Evolutionary conservation across 2,888 invertebrate genomes (phyloP), one percentile per base, ranked within the genome.

Genomic region (Muscina levida): DNA sequence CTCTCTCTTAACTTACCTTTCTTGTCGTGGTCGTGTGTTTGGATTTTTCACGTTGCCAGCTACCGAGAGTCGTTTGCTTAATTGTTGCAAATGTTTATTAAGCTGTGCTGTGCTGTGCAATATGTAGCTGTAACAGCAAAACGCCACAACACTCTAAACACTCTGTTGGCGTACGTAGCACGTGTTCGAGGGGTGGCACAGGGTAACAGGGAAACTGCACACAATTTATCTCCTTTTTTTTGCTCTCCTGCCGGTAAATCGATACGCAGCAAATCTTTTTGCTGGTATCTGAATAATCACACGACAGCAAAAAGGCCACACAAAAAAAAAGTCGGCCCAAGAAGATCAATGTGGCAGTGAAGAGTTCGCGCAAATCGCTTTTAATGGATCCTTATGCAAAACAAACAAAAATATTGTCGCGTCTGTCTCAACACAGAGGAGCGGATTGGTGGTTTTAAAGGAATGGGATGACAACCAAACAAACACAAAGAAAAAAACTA

Each of bases 151-250:
- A 59, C 59, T n/a, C n/a, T n/a, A n/a, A n/a, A n/a, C n/a, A n/a
- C n/a, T n/a, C n/a, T n/a, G 13, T 59, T 10, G 11, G 22, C 22
- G 22, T 6, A 53, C 2, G 19, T 26, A 56, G 81, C 81, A 81
- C 80, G 74, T 81, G 81, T 81, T 74, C 51, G 26, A 31, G n/a
- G 59, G 19, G n/a, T n/a, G n/a, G n/a, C n/a, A n/a, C n/a, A n/a
- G n/a, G 1, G 1, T 15, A 19, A 53, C 26, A 56, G 53, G 37
- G 19, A 44, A n/a, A 26, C 51, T 56, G 53, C 56, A 44, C 68
- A 81, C 80, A 81, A 81, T 81, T 81, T 77, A 81, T 81, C 81
- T 77, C 71, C 46, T 74, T 71, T 59, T 37, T 67, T 56, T 24
- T 57, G 39, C 65, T 51, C n/a, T 17, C 31, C 46, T 51, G 26